phyloP scores from a whole-genome alignment of 1,140 invertebrate genomes.

The Drosophila nebulosa region DNA sequence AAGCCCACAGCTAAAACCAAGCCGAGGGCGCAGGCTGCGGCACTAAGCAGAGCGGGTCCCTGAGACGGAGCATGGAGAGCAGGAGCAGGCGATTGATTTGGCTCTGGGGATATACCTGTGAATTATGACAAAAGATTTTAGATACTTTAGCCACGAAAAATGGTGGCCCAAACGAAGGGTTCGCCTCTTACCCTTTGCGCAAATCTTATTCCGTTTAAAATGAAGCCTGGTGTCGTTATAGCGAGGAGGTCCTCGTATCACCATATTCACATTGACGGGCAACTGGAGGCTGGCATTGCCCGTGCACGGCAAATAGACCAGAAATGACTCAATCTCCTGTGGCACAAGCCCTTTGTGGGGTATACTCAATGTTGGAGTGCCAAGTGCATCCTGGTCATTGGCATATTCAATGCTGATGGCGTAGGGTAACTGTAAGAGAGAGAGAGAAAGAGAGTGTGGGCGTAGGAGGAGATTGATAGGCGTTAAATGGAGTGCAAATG shows the following conservation, averaged over 20 bases:
- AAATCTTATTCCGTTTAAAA: conserved; percentile 93
- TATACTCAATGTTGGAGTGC: conserved; percentile 90
- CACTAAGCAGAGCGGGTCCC: conserved; percentile 80
- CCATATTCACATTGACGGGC: conserved; percentile 91
- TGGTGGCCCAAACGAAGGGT: neutral
- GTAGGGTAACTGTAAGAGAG: conserved; percentile 86
- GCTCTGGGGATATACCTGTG: conserved; percentile 73
- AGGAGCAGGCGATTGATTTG: conserved; percentile 76
- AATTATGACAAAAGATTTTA: conserved; percentile 1
- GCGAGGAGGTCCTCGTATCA: conserved; percentile 83
- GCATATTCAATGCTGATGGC: conserved; percentile 90
- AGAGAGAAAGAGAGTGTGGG: conserved; percentile 10
- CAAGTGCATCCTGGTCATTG: conserved; percentile 86
- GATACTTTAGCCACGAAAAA: too few relatives aligned
- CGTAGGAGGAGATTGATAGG: conserved; percentile 12
- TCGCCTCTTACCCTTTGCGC: conserved; percentile 87
- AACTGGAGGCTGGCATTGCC: conserved; percentile 85
- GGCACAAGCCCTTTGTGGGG: conserved; percentile 89
- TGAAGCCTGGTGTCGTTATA: conserved; percentile 88
- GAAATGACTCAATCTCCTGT: conserved; percentile 88
- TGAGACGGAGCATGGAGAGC: conserved; percentile 74
- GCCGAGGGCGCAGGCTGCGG: conserved; percentile 90
- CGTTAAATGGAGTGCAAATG: conserved; percentile 58
- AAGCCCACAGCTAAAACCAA: conserved; percentile 87
- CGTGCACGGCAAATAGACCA: conserved; percentile 89